Evolutionary conservation across 2,113 vertebrate genomes (phyloP), one percentile per base, ranked within the genome.

Genomic region (Pyrgilauda ruficollis): DNA sequence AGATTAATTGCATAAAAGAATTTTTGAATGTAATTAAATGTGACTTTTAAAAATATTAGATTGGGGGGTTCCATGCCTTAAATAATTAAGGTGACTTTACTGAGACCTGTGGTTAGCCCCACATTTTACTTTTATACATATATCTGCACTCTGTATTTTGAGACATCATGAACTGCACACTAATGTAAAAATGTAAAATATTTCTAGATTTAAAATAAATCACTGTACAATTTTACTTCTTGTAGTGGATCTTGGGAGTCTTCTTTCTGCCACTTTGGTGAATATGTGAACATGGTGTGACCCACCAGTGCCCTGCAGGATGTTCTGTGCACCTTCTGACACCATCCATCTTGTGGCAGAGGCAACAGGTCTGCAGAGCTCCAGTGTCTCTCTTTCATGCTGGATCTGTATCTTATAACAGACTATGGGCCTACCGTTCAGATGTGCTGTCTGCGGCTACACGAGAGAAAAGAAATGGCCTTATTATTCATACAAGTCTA

Each of bases 181-280:
- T 94, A 97, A 97, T 98, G 94, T 98, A 98, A 97, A 98, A 97
- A 97, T 96, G 97, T 97, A 98, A 97, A 97, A 86, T 98, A 97
- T 96, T 97, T 96, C 83, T 96, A 97, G 95, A 96, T 96, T 98
- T 98, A 91, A 97, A 97, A 98, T 98, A 96, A 98, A 95, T 95
- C 88, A 97, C 92, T 95, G 63, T 95, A 92, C 94, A 92, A 93
- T 80, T 95, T 94, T 95, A 89, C 93, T 93, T 79, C 46, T 44
- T 68, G 8, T 84, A 61, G 72, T 70, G 39, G 37, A 35, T 81
- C 37, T 58, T 72, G 27, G 31, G 39, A 91, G 30, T 91, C 37
- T 9, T 84, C 37, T 96, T 92, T 89, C 62, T 79, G 33, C 70
- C 37, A 11, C 30, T 67, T 76, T 58, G 49, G 16, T 63, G 50